Percentiles rank a stretch among this genome's conserved stretches.
Evolutionary conservation across 1,140 invertebrate species (phyloP).

Genomic region (Lerema accius): DNA sequence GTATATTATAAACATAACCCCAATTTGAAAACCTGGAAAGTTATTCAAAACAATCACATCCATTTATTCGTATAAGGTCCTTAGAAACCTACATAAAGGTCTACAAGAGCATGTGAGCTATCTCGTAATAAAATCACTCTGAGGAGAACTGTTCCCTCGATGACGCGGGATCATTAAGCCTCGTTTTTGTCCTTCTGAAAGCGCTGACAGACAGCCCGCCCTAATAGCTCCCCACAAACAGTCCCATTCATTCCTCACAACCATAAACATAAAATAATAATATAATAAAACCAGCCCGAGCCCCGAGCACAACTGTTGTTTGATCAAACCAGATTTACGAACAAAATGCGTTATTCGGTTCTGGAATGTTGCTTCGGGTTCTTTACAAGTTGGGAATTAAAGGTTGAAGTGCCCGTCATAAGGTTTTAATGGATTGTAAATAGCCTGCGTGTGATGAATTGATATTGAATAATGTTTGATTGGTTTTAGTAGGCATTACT

Average conservation of each 20-base stretch:
- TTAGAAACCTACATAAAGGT: not conserved
- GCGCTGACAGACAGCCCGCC: constrained; percentile 41
- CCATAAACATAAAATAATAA: constrained; percentile 48
- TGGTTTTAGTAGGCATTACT: too few relatives aligned
- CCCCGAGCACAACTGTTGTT: constrained; percentile 19
- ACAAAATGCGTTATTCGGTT: constrained; percentile 26
- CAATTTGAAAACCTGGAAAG: too few relatives aligned
- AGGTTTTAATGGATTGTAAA: too few relatives aligned
- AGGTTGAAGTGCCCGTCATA: not conserved
- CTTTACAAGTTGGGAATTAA: constrained; percentile 4
- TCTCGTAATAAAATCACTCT: not conserved
- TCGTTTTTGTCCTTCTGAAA: constrained; percentile 33
- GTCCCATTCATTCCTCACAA: constrained; percentile 42
- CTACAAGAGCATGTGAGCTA: not conserved
- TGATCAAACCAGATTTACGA: constrained; percentile 22
- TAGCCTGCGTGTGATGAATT: too few relatives aligned
- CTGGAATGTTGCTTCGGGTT: constrained; percentile 5
- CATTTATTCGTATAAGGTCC: not conserved
- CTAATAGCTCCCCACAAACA: constrained; percentile 40
- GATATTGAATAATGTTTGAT: too few relatives aligned
- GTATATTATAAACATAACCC: too few relatives aligned
- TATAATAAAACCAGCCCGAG: constrained; percentile 38
- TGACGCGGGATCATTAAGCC: constrained; percentile 29
- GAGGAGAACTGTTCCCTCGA: not conserved
- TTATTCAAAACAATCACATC: not conserved